Base-by-base conservation (phyloP, 2,888 invertebrate genomes). In the Eustalomyia histrio region DNA sequence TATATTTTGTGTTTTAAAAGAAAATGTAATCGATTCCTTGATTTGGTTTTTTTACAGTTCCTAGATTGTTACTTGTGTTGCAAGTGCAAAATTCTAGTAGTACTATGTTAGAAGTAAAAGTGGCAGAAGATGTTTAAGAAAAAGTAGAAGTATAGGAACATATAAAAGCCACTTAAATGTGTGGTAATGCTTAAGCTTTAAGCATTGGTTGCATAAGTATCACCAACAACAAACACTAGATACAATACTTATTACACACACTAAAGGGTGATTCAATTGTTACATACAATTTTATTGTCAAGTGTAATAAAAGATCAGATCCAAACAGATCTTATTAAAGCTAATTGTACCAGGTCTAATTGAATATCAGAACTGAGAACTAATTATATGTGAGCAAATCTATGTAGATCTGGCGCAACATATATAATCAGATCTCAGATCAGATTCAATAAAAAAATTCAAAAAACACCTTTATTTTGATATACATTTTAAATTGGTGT, bases 161-260 rank as follows among this genome's bases (percentile, higher is more conserved):
- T 29, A 57, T 73, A 79, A 67, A 67, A 73, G 81, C 78, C 81
- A 81, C 81, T 81, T 81, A 78, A 81, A 81, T 81, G 78, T 81
- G 81, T 75, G 81, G 81, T 78, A 78, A 81, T 76, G 73, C 53
- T 80, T 58, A 58, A 76, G 76, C 76, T 80, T 80, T 76, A 76
- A 81, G 81, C 81, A 74, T 78, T 75, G 78, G 81, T 81, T 78
- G 74, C 74, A 71, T 52, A 78, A 81, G 78, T 74, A 75, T 74
- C 53, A 75, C 50, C 61, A 63, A 50, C 63, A 69, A 35, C 67
- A 63, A 73, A 63, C 29, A 64, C 57, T 52, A 39, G 18, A 61
- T 16, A 10, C 12, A 4, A 60, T 17, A 35, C 9, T 21, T 7
- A n/a, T 57, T 14, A 63, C 57, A 35, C 8, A 35, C 35, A 35